Conservation (phyloP, 2,113 vertebrate genomes). For the Chaetodon auriga region DNA sequence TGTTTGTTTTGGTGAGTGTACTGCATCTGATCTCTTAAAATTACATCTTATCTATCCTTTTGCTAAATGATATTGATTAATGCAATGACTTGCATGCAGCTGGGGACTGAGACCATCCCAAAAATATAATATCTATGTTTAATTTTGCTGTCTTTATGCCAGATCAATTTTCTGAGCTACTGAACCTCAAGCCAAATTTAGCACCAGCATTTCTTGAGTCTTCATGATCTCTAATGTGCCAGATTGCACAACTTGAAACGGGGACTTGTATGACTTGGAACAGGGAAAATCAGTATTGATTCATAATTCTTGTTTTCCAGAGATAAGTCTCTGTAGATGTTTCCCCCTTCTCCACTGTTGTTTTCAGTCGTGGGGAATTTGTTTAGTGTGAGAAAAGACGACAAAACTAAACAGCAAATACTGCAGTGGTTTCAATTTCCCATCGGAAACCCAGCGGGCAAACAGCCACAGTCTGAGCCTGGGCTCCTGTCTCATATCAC, state of each 20-base stretch:
- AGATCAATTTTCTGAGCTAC: constrained; percentile 13
- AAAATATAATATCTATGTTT: not conserved
- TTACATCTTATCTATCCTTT: constrained; percentile 9
- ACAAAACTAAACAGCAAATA: constrained; percentile 57
- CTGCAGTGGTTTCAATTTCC: constrained; percentile 64
- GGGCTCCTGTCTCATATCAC: constrained; percentile 61
- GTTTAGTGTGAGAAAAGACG: constrained; percentile 45
- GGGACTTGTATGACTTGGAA: not conserved
- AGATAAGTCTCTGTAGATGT: constrained; percentile 44
- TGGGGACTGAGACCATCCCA: not conserved
- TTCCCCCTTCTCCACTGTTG: constrained; percentile 38
- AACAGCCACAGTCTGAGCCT: constrained; percentile 42
- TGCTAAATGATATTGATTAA: constrained; percentile 30
- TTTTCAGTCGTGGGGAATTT: constrained; percentile 52
- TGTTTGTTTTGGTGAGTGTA: not conserved
- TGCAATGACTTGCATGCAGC: constrained; percentile 22
- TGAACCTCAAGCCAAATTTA: constrained; percentile 16
- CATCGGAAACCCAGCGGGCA: constrained; percentile 58
- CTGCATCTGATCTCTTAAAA: constrained; percentile 16
- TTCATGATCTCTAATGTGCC: constrained; percentile 46
- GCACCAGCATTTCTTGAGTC: not conserved
- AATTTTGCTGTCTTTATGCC: not conserved
- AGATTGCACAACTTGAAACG: constrained; percentile 36
- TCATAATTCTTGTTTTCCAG: constrained; percentile 52
- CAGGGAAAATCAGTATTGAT: constrained; percentile 67